Base-by-base conservation (phyloP, 2,888 invertebrate species). In the Euphydryas editha region DNA sequence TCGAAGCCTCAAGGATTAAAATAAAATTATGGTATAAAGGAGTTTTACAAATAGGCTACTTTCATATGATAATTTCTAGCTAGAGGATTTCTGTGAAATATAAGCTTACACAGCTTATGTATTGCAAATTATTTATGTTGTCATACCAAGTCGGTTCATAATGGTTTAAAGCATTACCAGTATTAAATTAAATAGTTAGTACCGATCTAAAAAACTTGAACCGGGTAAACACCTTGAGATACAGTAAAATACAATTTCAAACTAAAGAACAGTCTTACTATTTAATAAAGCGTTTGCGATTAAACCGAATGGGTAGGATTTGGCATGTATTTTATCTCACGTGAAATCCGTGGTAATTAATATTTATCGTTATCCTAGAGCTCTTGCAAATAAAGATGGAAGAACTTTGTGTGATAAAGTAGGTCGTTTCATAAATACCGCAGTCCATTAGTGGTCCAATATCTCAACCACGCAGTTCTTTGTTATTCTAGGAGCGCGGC, bases 381-480 rank as follows among this genome's bases (percentile, higher is more conserved):
- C 67, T 63, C 61, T 63, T 65, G 60, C 68, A 70, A 73, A 73
- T 70, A 71, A 68, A 71, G 73, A 73, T 65, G 68, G 70, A 71
- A 70, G 68, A 70, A 71, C 68, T 71, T 68, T 70, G 67, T 71
- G 73, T 71, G 71, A 75, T 75, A 74, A 71, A 74, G 72, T 82
- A 80, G 79, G 82, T 81, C 81, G 84, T 81, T 82, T 83, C 80
- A 85, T 86, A 87, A 86, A 88, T 85, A 84, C 83, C 79, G 74
- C 74, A 84, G 84, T 87, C 88, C 87, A 90, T 90, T 91, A 89
- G 85, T 79, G 83, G 79, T 84, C 79, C 85, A 85, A 88, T 88
- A 88, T 86, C 85, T 86, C 81, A 86, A 83, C 81, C 81, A 86
- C 85, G 82, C 87, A 87, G 84, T 88, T 90, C 88, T 91, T 92